These are phyloP conservation scores for Urocyon cinereoargenteus DNA, from an alignment of 2,797 vertebrate species.

Conservation along the genomic window DNA sequence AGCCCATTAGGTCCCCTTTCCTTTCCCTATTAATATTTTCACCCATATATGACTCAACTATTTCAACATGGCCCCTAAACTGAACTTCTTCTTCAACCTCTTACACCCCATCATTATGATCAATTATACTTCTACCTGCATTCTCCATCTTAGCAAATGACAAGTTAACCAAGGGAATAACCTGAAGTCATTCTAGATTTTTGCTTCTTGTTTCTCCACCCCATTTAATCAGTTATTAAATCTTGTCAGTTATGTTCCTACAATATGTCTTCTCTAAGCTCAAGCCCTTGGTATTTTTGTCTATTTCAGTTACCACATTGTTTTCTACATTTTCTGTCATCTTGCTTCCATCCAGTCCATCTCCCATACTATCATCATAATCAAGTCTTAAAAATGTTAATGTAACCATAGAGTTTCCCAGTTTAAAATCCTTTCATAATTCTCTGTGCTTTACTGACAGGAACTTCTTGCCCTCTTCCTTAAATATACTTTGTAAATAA, in stretches of 20 bases:
- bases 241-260: neutral
- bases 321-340: constrained; percentile 24
- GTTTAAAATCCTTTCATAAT: neutral
- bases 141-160: neutral
- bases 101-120: neutral
- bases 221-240: neutral
- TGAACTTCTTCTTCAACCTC: neutral
- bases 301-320: neutral
- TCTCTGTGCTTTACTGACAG: neutral
- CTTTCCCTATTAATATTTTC: constrained; percentile 38
- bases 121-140: neutral
- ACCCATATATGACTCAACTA: neutral
- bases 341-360: neutral
- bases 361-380: neutral
- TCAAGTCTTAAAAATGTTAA: neutral
- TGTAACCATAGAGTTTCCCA: neutral
- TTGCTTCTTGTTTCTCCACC: constrained; percentile 9
- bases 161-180: neutral
- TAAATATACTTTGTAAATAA: constrained; percentile 20
- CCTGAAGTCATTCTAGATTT: neutral
- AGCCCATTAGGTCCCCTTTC: constrained; percentile 4
- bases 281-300: neutral
- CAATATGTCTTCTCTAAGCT: neutral
- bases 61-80: neutral
- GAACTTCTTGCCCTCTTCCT: neutral